Conservation (phyloP, 2,797 vertebrate genomes). For the Paguma larvata region DNA sequence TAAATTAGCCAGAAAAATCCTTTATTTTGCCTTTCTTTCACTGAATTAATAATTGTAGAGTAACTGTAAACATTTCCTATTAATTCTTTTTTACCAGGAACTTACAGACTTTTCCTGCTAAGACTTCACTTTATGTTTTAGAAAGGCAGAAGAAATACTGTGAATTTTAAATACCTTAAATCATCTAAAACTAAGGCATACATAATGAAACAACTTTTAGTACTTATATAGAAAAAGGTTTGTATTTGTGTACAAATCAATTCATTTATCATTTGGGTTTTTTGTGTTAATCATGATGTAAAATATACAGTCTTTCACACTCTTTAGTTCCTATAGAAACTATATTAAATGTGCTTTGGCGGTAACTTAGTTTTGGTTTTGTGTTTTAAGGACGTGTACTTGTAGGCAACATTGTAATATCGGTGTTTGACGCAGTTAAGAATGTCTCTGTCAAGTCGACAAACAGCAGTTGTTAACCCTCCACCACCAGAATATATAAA, state of each 20-base stretch:
- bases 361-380: background rate
- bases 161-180: slow-evolving; percentile 69
- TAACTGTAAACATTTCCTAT: background rate
- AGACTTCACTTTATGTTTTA: slow-evolving; percentile 71
- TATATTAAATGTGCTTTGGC: slow-evolving; percentile 10
- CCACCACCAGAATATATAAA: slow-evolving; percentile 94
- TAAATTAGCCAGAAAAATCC: slow-evolving; percentile 33
- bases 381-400: slow-evolving; percentile 53
- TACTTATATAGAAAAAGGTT: slow-evolving; percentile 64
- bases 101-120: slow-evolving; percentile 68
- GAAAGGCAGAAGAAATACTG: slow-evolving; percentile 68
- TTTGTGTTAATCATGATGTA: background rate
- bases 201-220: slow-evolving; percentile 66
- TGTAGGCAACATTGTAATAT: slow-evolving; percentile 67
- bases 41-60: slow-evolving; percentile 17
- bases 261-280: slow-evolving; percentile 27
- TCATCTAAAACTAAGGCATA: slow-evolving; percentile 57
- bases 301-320: slow-evolving; percentile 34
- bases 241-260: slow-evolving; percentile 49
- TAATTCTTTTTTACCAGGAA: slow-evolving; percentile 65
- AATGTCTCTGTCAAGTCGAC: slow-evolving; percentile 91
- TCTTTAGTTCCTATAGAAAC: background rate
- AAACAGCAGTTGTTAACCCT: slow-evolving; percentile 91
- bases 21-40: slow-evolving; percentile 23
- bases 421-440: slow-evolving; percentile 52